Evolutionary conservation across 2,113 vertebrate genomes (phyloP), one percentile per base, ranked within the genome.

Genomic region (Oxygymnocypris stewartii): DNA sequence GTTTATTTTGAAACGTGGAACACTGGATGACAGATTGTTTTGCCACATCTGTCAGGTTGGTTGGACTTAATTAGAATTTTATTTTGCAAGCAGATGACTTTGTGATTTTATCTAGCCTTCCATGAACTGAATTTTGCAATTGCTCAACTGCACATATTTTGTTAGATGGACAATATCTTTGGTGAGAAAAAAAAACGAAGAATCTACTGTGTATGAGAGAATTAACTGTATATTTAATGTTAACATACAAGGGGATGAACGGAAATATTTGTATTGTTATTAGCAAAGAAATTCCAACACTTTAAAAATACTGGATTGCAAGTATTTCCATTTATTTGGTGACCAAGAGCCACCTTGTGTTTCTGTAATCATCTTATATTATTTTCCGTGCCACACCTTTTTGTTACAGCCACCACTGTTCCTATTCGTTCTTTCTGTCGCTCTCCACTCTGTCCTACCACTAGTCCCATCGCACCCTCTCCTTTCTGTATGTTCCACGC

Each of bases 121-220:
- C 85, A 87, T 84, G 67, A 90, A 85, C 84, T 85, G 69, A 90
- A 82, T 89, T 89, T 89, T 86, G 79, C 86, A 89, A 40, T 83
- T 89, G 69, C 76, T 79, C 25, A 35, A 71, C 47, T 63, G 65
- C 80, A 86, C 35, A 44, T 18, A 16, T 37, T 77, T 35, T 44
- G 18, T 13, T 71, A 37, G 67, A 73, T 65, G n/a, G n/a, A 28
- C 7, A 18, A 12, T 37, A 81, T 14, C 7, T 28, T 51, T 31
- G 28, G 28, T 31, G 28, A 80, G 80, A 59, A 75, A 23, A 84
- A 37, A 16, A 6, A 44, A 44, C 44, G 65, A 40, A 65, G 28
- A 44, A 67, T 28, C 35, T 71, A 16, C 73, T 79, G 59, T 77
- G 42, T 49, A 49, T 63, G 71, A 10, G 71, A 49, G 20, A 79